phyloP scores from a whole-genome alignment of 2,113 vertebrate genomes.

The Sula dactylatra region DNA sequence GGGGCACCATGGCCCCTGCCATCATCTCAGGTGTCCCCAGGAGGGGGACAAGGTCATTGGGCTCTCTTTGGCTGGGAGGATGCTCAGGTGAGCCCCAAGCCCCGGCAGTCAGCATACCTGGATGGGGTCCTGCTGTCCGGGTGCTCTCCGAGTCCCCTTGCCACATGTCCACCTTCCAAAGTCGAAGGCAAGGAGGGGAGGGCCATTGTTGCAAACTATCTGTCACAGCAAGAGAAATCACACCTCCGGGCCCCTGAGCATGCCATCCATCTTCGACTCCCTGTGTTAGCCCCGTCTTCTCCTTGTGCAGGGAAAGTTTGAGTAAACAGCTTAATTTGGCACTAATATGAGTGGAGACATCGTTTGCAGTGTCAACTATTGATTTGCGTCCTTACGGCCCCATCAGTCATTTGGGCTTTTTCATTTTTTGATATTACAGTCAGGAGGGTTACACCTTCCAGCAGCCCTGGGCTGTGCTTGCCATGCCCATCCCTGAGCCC shows the following conservation, averaged over 20 bases:
- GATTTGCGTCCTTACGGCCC: not conserved
- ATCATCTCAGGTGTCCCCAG: not conserved
- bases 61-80: not conserved
- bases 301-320: not conserved
- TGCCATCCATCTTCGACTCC: slow-evolving; percentile 22
- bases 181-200: rapidly evolving
- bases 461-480: rapidly evolving
- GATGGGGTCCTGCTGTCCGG: not conserved
- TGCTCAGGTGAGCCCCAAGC: not conserved
- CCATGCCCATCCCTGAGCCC: rapidly evolving
- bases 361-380: not conserved
- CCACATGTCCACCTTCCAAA: not conserved
- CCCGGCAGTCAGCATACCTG: rapidly evolving
- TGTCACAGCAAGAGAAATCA: not conserved
- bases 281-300: rapidly evolving
- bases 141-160: not conserved
- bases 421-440: not conserved
- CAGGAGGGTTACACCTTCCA: not conserved
- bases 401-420: not conserved
- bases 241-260: not conserved
- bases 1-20: not conserved
- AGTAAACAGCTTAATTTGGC: slow-evolving; percentile 60
- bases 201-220: not conserved
- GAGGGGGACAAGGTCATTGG: rapidly evolving
- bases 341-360: not conserved